Evolutionary conservation across 2,797 vertebrate genomes (phyloP).

Genomic region (Falco columbarius): DNA sequence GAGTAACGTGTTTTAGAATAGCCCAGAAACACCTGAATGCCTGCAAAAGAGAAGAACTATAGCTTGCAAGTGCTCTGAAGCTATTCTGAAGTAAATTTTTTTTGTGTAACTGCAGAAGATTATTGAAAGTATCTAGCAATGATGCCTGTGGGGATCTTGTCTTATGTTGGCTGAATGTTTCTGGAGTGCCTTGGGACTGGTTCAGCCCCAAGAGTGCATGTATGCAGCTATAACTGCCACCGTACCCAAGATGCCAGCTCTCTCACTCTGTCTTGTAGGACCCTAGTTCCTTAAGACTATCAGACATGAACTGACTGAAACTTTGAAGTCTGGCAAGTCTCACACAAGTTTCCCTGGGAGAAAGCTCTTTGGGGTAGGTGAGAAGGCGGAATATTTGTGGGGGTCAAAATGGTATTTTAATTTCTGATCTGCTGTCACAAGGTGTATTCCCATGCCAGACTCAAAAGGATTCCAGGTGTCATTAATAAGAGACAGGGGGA

Average conservation of each 20-base stretch:
- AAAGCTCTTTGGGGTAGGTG: not conserved
- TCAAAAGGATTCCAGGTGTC: not conserved
- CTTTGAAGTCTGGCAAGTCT: not conserved
- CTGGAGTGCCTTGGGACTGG: not conserved
- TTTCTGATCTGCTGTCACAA: not conserved
- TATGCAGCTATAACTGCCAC: not conserved
- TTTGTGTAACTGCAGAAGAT: not conserved
- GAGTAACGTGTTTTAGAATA: not conserved
- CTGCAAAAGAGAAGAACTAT: not conserved
- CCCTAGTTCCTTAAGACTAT: not conserved
- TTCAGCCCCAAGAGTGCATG: not conserved
- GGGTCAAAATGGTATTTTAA: not conserved
- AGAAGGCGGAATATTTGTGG: not conserved
- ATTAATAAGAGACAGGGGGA: not conserved
- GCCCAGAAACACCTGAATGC: not conserved
- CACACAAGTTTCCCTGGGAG: not conserved
- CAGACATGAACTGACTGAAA: not conserved
- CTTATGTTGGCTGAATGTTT: not conserved
- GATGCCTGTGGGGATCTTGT: not conserved
- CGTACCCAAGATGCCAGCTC: accelerated
- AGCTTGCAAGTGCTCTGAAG: not conserved
- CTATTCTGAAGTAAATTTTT: not conserved
- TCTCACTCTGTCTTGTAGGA: not conserved
- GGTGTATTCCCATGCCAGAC: not conserved
- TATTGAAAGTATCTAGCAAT: not conserved